Evolutionary conservation across 2,888 invertebrate species (phyloP).

Genomic region (Masnerella sp.): DNA sequence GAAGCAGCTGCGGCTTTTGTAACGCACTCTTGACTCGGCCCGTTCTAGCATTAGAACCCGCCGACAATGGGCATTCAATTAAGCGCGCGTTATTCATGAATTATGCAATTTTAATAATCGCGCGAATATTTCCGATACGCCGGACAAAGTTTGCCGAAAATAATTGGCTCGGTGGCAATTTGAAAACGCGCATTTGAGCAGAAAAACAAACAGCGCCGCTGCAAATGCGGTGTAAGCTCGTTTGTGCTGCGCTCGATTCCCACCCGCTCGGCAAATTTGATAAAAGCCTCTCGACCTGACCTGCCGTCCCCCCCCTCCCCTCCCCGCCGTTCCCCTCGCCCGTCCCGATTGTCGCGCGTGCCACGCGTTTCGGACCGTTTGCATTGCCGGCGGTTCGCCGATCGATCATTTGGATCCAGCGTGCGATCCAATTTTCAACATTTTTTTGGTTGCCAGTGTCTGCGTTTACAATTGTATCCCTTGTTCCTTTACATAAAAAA

Average conservation of each 20-base stretch:
- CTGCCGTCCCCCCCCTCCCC: no score
- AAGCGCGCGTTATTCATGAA: slow-evolving; percentile 14
- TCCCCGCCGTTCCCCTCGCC: no score
- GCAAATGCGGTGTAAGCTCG: slow-evolving; percentile 48
- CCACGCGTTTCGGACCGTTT: no score
- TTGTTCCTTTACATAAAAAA: no score
- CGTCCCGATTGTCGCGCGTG: no score
- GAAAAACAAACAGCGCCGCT: slow-evolving; percentile 34
- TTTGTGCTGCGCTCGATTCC: slow-evolving; percentile 33
- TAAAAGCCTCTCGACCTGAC: slow-evolving; percentile 20
- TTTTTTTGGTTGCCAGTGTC: no score
- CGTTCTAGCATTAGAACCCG: slow-evolving; percentile 11
- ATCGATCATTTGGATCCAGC: no score
- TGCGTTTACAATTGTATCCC: no score
- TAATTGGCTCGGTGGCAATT: slow-evolving; percentile 32
- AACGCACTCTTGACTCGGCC: slow-evolving; percentile 18
- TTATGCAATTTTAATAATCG: slow-evolving; percentile 23
- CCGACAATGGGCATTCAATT: slow-evolving; percentile 24
- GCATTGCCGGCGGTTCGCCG: no score
- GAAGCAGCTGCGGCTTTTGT: no score
- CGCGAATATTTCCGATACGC: slow-evolving; percentile 23
- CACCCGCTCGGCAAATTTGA: slow-evolving; percentile 43
- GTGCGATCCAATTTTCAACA: no score
- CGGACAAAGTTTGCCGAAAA: slow-evolving; percentile 24
- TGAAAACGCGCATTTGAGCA: slow-evolving; percentile 29